Base-by-base conservation (phyloP, 2,888 invertebrate species). In the Xestia sexstrigata region DNA sequence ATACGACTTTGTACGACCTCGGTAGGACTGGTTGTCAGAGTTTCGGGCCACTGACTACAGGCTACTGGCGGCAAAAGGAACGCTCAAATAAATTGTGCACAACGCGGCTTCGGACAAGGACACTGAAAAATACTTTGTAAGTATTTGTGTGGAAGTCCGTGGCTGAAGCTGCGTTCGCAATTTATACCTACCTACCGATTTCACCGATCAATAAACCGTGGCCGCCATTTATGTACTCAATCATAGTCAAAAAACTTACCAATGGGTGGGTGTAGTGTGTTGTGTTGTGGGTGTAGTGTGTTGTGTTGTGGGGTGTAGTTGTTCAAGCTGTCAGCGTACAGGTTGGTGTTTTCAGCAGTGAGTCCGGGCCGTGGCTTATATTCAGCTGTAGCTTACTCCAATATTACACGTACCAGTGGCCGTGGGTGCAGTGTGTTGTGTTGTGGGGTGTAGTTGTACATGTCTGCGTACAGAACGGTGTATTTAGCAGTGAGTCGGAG, bases 241-340 rank as follows among this genome's bases (percentile, higher is more conserved):
- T 55, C 13, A n/a, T n/a, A 55, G n/a, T 55, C 13, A n/a, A 55
- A 52, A n/a, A 55, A n/a, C 81, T 76, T 47, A 79, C 79, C 74
- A 0, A 66, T 76, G 17, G 69, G 73, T 76, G 17, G 69, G 73
- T 42, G 73, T 76, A 23, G 66, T 68, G 8, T 76, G 74, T 15
- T 35, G 35, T 35, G 35, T 35, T 35, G 35, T 35, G 35, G 35
- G 35, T 35, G 35, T 35, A 35, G 35, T 35, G 35, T 35, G 35
- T 35, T 70, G 11, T 76, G 75, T 15, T 91, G 92, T 8, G 93
- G 93, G 4, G 89, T 90, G 67, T 95, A 95, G 72, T 96, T 95
- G 80, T 93, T 94, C 63, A 96, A 82, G 76, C 96, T 96, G 79
- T 96, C 96, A 0, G 96, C 96, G 47, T 96, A 96, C 58, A 96